Conservation (phyloP, 2,888 invertebrate genomes). For the Ophioninae sp. region DNA sequence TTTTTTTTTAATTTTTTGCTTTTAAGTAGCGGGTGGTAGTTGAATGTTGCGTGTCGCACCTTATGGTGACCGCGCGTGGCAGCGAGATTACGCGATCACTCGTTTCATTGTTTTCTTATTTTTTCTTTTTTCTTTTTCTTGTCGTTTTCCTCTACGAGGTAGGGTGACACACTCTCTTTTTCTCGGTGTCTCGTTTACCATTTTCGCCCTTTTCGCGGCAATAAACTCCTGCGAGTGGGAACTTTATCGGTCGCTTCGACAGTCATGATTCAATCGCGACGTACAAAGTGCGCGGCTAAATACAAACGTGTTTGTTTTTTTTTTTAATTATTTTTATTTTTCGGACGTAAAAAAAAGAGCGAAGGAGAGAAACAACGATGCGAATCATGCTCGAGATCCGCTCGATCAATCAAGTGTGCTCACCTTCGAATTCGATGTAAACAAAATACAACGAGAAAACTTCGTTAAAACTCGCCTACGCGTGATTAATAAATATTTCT, state of each 20-base stretch:
- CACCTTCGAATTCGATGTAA: slow-evolving; percentile 34
- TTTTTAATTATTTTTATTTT: slow-evolving; percentile 12
- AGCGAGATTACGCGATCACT: slow-evolving; percentile 33
- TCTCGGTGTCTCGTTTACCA: slow-evolving; percentile 33
- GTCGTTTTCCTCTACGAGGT: slow-evolving; percentile 45
- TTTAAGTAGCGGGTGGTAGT: slow-evolving; percentile 67
- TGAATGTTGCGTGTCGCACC: slow-evolving; percentile 50
- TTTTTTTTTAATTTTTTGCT: slow-evolving; percentile 42
- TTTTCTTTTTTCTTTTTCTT: slow-evolving; percentile 31
- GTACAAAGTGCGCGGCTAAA: slow-evolving; percentile 39
- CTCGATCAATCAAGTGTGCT: slow-evolving; percentile 36
- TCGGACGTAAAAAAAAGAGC: slow-evolving; percentile 14
- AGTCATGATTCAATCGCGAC: slow-evolving; percentile 22
- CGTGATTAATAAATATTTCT: slow-evolving; percentile 53
- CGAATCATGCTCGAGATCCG: slow-evolving; percentile 17
- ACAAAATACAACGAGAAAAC: slow-evolving; percentile 39
- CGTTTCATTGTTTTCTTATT: slow-evolving; percentile 25
- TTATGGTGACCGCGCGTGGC: slow-evolving; percentile 34
- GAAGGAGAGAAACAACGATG: slow-evolving; percentile 10
- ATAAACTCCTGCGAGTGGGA: slow-evolving; percentile 1
- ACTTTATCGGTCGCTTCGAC: slow-evolving; percentile 20
- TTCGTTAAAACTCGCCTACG: slow-evolving; percentile 45
- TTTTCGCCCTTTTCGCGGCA: neutral
- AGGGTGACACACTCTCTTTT: slow-evolving; percentile 45
- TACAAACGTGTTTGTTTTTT: slow-evolving; percentile 11